Evolutionary conservation across 2,888 invertebrate genomes (phyloP).

Genomic region (Plebejus melissa): DNA sequence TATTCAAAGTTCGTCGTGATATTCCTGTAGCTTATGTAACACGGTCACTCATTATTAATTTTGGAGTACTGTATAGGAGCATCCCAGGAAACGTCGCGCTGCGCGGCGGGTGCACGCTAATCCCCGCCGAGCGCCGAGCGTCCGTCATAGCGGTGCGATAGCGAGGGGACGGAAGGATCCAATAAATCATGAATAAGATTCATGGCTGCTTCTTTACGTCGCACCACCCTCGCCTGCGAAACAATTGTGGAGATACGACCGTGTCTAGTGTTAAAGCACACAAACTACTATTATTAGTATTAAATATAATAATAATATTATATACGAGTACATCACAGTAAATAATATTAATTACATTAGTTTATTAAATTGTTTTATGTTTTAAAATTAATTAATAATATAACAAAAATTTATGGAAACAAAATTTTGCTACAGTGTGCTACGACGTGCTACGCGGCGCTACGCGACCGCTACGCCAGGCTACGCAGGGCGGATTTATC

Average conservation of each 20-base stretch:
- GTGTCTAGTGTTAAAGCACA: not conserved
- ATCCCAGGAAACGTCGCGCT: not conserved
- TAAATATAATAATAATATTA: not conserved
- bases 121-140: slow-evolving; percentile 29
- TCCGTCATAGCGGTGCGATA: slow-evolving; percentile 33
- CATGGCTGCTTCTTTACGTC: slow-evolving; percentile 39
- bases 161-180: slow-evolving; percentile 38
- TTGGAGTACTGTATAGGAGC: not conserved
- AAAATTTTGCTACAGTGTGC: not conserved
- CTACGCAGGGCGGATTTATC: not conserved
- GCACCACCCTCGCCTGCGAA: not conserved
- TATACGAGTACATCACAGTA: not conserved
- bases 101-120: slow-evolving; percentile 25
- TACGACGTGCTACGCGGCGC: not conserved
- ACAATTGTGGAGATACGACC: not conserved
- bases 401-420: not conserved
- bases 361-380: not conserved
- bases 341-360: not conserved
- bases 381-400: not conserved
- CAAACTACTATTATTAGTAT: not conserved
- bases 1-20: too few relatives aligned
- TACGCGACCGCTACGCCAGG: not conserved
- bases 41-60: too few relatives aligned
- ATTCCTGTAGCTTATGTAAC: too few relatives aligned
- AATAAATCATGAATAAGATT: slow-evolving; percentile 62